These are phyloP conservation scores for Rhagium mordax DNA, from an alignment of 2,888 invertebrate genomes.

Conservation along the genomic window DNA sequence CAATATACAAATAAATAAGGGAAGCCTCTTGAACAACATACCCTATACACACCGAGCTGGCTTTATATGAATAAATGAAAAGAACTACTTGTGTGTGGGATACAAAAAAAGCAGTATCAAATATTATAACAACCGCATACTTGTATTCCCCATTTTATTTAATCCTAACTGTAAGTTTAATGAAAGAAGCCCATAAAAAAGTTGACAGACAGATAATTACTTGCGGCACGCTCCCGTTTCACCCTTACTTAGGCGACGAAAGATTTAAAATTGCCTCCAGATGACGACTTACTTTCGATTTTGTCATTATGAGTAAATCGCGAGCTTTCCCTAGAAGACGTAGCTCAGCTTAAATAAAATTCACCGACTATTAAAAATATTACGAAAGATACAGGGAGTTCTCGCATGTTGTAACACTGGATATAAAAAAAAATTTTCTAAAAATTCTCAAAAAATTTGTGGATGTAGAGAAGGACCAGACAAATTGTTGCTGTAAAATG, in stretches of 20 bases:
- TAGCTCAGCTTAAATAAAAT: neutral
- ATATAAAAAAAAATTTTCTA: no score
- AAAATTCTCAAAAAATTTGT: no score
- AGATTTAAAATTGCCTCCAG: constrained; percentile 27
- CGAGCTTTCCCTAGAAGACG: neutral
- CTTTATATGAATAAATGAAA: neutral
- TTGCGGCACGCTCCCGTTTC: constrained; percentile 22
- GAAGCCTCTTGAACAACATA: neutral
- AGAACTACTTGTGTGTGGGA: neutral
- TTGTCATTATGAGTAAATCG: neutral
- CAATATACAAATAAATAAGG: neutral
- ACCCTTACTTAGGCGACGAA: constrained; percentile 28
- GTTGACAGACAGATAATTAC: constrained; percentile 34
- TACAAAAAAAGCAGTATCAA: neutral
- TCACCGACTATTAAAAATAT: no score
- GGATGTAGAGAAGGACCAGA: no score
- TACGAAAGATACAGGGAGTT: no score
- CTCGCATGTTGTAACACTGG: no score
- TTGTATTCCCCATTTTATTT: constrained; percentile 1
- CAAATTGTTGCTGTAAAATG: no score
- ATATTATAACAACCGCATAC: neutral
- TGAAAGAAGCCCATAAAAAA: constrained; percentile 32
- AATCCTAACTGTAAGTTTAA: neutral
- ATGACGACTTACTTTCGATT: constrained; percentile 14
- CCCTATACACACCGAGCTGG: neutral